Conservation (phyloP, 1,140 invertebrate species). For the Helicoverpa armigera region DNA sequence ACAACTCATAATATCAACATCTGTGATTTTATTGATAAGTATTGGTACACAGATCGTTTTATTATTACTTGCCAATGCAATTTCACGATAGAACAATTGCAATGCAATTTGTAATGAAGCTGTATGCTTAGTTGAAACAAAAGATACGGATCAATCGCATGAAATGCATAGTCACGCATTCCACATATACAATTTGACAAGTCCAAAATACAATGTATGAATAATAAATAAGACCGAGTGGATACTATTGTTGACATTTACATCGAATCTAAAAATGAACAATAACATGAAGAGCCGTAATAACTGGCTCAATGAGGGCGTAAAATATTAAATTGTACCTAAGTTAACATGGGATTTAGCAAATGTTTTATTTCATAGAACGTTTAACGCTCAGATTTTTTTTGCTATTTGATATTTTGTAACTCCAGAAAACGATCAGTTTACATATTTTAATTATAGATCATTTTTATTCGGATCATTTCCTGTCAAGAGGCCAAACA, state of each 20-base stretch:
- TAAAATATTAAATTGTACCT: constrained; percentile 22
- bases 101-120: too few relatives aligned
- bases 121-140: not conserved
- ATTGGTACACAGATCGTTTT: too few relatives aligned
- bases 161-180: constrained; percentile 36
- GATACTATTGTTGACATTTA: constrained; percentile 24
- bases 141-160: not conserved
- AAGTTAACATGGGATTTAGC: not conserved
- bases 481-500: too few relatives aligned
- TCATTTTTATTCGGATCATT: too few relatives aligned
- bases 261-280: constrained; percentile 18
- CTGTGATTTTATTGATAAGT: too few relatives aligned
- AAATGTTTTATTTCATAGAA: not conserved
- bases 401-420: too few relatives aligned
- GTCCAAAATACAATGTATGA: constrained; percentile 32
- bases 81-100: too few relatives aligned
- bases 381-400: constrained; percentile 4
- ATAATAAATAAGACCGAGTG: constrained; percentile 38
- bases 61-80: too few relatives aligned
- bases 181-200: constrained; percentile 15
- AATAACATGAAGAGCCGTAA: constrained; percentile 9
- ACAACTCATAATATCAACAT: too few relatives aligned
- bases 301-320: not conserved
- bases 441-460: too few relatives aligned
- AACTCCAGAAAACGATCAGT: too few relatives aligned